Percentiles rank a stretch among this genome's conserved stretches.
phyloP scores from a whole-genome alignment of 2,888 invertebrate species.

The Spisula subtruncata region DNA sequence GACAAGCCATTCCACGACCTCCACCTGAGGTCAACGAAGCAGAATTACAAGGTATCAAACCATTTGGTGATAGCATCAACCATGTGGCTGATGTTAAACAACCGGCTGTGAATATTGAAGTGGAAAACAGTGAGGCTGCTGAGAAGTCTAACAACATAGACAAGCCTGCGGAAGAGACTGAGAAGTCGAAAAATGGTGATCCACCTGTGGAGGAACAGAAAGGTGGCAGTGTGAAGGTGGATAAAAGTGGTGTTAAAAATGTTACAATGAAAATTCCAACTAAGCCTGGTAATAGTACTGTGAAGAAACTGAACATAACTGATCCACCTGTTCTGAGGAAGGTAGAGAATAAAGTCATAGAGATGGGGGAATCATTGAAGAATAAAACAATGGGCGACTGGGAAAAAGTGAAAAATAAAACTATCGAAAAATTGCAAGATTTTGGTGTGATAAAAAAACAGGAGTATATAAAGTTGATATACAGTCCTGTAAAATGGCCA shows the following conservation, averaged over 20 bases:
- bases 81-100: constrained; percentile 11
- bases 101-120: neutral
- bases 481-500: constrained; percentile 76
- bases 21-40: constrained; percentile 40
- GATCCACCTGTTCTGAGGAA: constrained; percentile 63
- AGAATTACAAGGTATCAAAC: neutral
- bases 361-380: constrained; percentile 76
- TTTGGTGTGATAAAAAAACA: constrained; percentile 79
- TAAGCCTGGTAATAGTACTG: constrained; percentile 49
- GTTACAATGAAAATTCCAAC: constrained; percentile 27
- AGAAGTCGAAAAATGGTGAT: constrained; percentile 20
- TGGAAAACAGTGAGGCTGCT: neutral
- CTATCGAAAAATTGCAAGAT: constrained; percentile 79
- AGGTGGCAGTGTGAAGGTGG: neutral
- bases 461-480: constrained; percentile 73
- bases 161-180: constrained; percentile 38
- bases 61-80: constrained; percentile 36
- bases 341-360: constrained; percentile 72
- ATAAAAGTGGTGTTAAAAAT: constrained; percentile 15
- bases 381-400: constrained; percentile 79
- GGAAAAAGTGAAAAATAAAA: constrained; percentile 81
- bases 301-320: constrained; percentile 28
- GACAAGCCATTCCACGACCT: constrained; percentile 53
- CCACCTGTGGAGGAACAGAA: neutral
- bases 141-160: neutral